Conservation (phyloP, 2,113 vertebrate species). For the Phylloscopus whistleri region DNA sequence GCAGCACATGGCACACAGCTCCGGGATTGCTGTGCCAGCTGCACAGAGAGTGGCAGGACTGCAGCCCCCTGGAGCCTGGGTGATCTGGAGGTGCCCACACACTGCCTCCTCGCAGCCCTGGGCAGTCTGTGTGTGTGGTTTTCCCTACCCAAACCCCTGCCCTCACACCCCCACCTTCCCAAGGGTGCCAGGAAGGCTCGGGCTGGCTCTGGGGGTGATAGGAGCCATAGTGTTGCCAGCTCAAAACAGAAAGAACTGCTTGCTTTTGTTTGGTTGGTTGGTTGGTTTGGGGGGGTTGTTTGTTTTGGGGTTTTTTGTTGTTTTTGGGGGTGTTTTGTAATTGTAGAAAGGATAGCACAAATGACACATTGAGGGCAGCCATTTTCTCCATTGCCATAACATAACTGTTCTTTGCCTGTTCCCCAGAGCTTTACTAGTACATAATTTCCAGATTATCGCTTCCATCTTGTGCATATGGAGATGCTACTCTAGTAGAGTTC, state of each 20-base stretch:
- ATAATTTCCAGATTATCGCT: slow-evolving; percentile 41
- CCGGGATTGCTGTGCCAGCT: not conserved
- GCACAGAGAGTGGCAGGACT: fast-evolving
- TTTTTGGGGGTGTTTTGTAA: too few species aligned
- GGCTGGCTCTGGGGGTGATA: not conserved
- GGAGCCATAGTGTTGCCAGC: fast-evolving
- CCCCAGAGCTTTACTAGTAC: not conserved
- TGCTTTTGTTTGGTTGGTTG: too few species aligned
- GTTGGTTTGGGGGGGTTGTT: too few species aligned
- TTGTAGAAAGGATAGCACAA: not conserved
- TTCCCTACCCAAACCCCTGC: not conserved
- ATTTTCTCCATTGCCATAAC: not conserved
- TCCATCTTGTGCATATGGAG: slow-evolving; percentile 55
- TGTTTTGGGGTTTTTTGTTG: not conserved
- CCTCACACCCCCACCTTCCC: not conserved
- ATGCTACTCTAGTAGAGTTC: slow-evolving; percentile 28
- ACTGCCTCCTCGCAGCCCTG: not conserved
- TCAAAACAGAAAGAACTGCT: not conserved
- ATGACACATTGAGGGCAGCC: not conserved
- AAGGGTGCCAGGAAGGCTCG: not conserved
- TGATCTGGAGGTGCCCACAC: not conserved
- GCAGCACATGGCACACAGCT: not conserved
- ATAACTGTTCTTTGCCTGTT: not conserved
- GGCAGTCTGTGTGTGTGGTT: not conserved
- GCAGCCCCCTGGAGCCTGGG: not conserved